A percentile compares a stretch with the other conserved stretches of the same genome.
phyloP scores from a whole-genome alignment of 2,797 vertebrate species.

The Ptychadena robeensis region DNA sequence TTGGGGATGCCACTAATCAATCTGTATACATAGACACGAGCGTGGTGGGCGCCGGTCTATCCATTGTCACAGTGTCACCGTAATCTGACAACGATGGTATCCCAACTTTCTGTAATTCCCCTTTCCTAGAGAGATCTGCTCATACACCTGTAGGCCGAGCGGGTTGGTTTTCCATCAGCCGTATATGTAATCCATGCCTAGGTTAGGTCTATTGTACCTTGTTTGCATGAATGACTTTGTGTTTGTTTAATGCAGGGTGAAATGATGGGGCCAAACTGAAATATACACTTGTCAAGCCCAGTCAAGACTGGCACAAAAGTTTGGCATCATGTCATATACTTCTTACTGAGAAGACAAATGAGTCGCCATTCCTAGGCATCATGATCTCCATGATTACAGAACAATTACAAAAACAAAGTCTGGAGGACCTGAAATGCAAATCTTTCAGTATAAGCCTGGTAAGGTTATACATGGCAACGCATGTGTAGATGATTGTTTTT shows the following conservation, averaged over 20 bases:
- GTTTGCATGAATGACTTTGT: conserved; percentile 26
- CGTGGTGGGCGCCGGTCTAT: no score
- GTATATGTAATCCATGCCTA: background rate
- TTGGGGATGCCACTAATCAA: background rate
- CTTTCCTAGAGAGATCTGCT: background rate
- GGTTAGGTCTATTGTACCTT: background rate
- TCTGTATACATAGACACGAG: background rate
- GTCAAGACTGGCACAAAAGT: conserved; percentile 52
- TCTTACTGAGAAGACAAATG: conserved; percentile 52
- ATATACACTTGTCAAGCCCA: conserved; percentile 51
- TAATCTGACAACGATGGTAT: background rate
- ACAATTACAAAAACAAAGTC: conserved; percentile 84
- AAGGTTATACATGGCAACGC: conserved; percentile 62
- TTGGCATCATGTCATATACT: conserved; percentile 55
- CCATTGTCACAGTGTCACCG: no score
- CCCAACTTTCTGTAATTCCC: background rate
- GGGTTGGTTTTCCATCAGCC: background rate
- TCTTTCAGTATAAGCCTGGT: conserved; percentile 83
- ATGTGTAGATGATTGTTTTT: background rate
- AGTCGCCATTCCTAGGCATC: conserved; percentile 64
- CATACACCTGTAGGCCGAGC: background rate
- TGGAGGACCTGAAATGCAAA: conserved; percentile 84
- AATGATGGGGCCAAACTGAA: conserved; percentile 58
- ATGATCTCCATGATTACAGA: conserved; percentile 84
- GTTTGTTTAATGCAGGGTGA: conserved; percentile 52